These are phyloP conservation scores for Amblyopsis rosae DNA, from an alignment of 2,113 vertebrate genomes.

Conservation along the genomic window DNA sequence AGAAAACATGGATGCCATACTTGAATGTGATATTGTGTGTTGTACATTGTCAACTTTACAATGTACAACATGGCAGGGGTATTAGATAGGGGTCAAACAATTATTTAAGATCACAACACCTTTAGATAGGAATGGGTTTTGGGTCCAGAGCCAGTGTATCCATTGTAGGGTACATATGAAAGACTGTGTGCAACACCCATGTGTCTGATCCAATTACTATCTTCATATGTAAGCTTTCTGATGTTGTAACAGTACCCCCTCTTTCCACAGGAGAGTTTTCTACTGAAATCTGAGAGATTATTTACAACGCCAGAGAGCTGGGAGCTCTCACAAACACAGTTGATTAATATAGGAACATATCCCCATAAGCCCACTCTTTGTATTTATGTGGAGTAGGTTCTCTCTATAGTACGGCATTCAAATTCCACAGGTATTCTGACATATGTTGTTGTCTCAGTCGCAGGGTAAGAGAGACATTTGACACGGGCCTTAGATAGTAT, in stretches of 20 bases:
- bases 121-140: no score
- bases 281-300: constrained; percentile 7
- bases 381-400: constrained; percentile 10
- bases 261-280: not conserved
- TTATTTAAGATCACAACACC: not conserved
- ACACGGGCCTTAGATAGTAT: no score
- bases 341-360: constrained; percentile 12
- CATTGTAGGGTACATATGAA: no score
- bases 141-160: no score
- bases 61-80: not conserved
- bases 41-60: constrained; percentile 10
- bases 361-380: constrained; percentile 4
- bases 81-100: not conserved
- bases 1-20: constrained; percentile 42
- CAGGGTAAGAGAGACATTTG: no score
- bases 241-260: constrained; percentile 5
- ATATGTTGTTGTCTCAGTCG: no score
- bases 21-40: constrained; percentile 16
- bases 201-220: constrained; percentile 4
- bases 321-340: constrained; percentile 9
- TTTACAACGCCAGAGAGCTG: constrained; percentile 18
- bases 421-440: constrained; percentile 4
- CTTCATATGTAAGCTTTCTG: constrained; percentile 1
- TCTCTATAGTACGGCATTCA: not conserved
- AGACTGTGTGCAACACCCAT: no score